Evolutionary conservation across 2,113 vertebrate species (phyloP).

Genomic region (Azemiops feae): DNA sequence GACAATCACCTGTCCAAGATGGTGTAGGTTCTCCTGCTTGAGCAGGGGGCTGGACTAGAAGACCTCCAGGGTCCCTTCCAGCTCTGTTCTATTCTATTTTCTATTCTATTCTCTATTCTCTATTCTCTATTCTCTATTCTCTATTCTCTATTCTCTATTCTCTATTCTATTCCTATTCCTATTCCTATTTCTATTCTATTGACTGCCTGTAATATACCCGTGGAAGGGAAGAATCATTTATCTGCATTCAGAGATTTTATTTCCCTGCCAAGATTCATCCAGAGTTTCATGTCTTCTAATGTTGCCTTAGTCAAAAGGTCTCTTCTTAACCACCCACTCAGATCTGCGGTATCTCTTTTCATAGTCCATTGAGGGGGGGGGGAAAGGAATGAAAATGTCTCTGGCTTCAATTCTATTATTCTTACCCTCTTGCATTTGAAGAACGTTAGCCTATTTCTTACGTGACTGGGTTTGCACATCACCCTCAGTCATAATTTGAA

Average conservation of each 20-base stretch:
- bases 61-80: no score
- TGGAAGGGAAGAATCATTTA: no score
- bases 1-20: no score
- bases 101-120: no score
- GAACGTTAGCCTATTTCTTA: not conserved
- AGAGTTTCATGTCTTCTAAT: not conserved
- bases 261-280: not conserved
- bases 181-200: no score
- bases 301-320: not conserved
- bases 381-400: not conserved
- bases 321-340: not conserved
- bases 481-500: not conserved
- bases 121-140: no score
- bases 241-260: not conserved
- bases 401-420: not conserved
- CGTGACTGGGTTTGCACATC: not conserved
- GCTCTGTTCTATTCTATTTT: no score
- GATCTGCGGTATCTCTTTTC: not conserved
- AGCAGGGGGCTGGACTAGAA: no score
- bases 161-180: no score
- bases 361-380: not conserved
- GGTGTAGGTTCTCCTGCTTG: no score
- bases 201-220: no score
- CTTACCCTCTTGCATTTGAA: not conserved
- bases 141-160: no score